Evolutionary conservation across 2,888 invertebrate genomes (phyloP).

Genomic region (Saturnia japonica): DNA sequence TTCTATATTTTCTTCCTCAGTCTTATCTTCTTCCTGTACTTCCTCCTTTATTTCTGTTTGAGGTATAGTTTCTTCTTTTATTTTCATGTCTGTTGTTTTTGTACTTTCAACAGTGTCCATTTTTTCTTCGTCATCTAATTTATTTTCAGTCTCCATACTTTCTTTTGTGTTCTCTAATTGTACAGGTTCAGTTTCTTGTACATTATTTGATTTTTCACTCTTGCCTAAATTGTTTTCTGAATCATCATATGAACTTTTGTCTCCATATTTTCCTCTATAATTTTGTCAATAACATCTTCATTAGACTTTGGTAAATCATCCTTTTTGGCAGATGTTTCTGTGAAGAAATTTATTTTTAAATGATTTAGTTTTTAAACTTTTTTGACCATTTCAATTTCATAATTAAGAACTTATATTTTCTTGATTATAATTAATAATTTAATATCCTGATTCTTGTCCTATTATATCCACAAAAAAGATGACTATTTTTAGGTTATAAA

Average conservation of each 20-base stretch:
- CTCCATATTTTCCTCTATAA: slow-evolving; percentile 6
- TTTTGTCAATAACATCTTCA: slow-evolving; percentile 15
- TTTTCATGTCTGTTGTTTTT: slow-evolving; percentile 17
- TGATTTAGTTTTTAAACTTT: too few relatives aligned
- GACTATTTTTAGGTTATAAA: too few relatives aligned
- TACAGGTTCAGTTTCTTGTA: not conserved
- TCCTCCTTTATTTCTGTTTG: slow-evolving; percentile 21
- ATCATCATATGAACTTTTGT: not conserved
- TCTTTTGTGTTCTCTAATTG: not conserved
- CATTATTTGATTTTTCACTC: not conserved
- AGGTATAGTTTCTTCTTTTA: slow-evolving; percentile 21
- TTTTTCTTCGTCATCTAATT: slow-evolving; percentile 18
- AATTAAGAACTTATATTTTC: too few relatives aligned
- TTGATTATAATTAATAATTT: too few relatives aligned
- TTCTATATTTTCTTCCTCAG: slow-evolving; percentile 26
- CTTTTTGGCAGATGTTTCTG: not conserved
- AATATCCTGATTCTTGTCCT: not conserved
- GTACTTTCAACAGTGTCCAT: slow-evolving; percentile 11
- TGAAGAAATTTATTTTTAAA: not conserved
- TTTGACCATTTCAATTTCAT: too few relatives aligned
- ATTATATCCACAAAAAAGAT: too few relatives aligned
- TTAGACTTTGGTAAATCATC: slow-evolving; percentile 17
- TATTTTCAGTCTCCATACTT: slow-evolving; percentile 12
- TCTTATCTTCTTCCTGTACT: slow-evolving; percentile 19
- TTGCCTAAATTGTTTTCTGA: not conserved